Conservation (phyloP, 2,113 vertebrate genomes). For the Eonycteris spelaea region DNA sequence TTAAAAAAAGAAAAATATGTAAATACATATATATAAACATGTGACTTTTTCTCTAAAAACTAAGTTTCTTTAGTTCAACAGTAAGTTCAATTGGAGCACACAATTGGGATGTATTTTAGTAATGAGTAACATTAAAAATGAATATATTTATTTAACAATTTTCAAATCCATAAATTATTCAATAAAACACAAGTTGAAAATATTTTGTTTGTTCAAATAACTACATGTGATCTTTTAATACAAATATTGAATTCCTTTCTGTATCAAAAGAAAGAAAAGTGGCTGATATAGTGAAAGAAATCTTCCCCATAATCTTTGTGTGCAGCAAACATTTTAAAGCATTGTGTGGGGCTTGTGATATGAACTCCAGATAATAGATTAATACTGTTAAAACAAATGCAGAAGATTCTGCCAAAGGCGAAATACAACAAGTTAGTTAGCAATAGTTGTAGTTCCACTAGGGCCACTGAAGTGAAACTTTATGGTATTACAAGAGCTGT, state of each 20-base stretch:
- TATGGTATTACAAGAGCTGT: conserved; percentile 51
- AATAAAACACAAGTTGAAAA: not conserved
- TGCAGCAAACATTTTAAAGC: not conserved
- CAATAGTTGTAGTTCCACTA: conserved; percentile 28
- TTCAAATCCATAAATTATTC: not conserved
- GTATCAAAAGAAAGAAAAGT: not conserved
- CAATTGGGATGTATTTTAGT: not conserved
- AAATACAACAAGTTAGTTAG: conserved; percentile 36
- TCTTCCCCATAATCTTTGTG: not conserved
- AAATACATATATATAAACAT: not conserved
- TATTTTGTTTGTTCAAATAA: not conserved
- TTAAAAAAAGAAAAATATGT: not conserved
- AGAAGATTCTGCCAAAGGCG: conserved; percentile 59
- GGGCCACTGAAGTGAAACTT: not conserved
- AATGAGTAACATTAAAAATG: not conserved
- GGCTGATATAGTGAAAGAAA: not conserved
- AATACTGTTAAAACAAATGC: conserved; percentile 35
- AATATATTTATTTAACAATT: not conserved
- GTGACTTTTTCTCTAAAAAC: not conserved
- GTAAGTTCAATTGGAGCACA: not conserved
- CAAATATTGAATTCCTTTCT: not conserved
- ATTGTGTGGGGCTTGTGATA: not conserved
- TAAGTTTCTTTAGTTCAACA: not conserved
- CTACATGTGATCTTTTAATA: not conserved
- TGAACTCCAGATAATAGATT: conserved; percentile 50